Conservation (phyloP, 2,797 vertebrate species). For the Diceros bicornis region DNA sequence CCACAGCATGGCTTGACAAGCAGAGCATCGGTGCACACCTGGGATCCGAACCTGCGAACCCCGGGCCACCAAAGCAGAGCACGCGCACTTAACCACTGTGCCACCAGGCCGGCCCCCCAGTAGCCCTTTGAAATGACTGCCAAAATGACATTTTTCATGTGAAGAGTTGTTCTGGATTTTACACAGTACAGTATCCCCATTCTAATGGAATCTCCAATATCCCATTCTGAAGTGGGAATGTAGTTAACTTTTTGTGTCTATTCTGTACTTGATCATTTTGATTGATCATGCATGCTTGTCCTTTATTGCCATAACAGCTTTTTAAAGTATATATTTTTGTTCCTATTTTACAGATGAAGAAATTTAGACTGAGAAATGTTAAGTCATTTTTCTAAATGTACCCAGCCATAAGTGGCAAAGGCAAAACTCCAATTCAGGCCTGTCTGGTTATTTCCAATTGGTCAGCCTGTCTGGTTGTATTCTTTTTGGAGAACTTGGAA, state of each 20-base stretch:
- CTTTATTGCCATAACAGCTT: not conserved
- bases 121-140: slow-evolving; percentile 22
- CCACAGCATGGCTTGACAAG: no score
- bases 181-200: not conserved
- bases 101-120: no score
- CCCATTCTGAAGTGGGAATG: not conserved
- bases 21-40: no score
- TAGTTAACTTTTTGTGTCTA: not conserved
- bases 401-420: not conserved
- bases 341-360: slow-evolving; percentile 28
- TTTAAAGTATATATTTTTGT: not conserved
- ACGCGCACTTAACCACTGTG: no score
- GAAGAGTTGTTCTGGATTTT: slow-evolving; percentile 48
- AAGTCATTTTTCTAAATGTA: slow-evolving; percentile 31
- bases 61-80: no score
- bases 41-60: no score
- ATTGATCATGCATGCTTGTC: not conserved
- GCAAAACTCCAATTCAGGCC: not conserved
- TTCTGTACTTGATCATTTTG: not conserved
- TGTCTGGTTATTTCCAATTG: not conserved
- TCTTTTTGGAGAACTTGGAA: slow-evolving; percentile 57
- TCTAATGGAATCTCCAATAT: not conserved
- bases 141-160: not conserved
- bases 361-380: slow-evolving; percentile 52
- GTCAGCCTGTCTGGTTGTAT: slow-evolving; percentile 15